phyloP scores from a whole-genome alignment of 1,140 invertebrate species.

The Arctopsyche grandis region DNA sequence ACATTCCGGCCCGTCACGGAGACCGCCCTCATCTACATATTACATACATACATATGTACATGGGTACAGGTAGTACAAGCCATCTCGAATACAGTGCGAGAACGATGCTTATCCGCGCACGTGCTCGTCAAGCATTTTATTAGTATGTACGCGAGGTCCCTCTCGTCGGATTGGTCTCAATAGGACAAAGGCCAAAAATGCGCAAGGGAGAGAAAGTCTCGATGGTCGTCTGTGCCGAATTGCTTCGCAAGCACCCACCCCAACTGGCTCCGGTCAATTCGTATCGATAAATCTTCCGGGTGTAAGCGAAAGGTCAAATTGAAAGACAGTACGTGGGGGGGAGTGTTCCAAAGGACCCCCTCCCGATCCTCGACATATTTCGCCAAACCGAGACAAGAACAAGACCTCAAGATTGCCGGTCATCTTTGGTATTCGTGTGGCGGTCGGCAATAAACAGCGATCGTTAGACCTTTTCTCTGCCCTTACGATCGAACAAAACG shows the following conservation, averaged over 20 bases:
- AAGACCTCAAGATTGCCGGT: not conserved
- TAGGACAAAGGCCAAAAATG: not conserved
- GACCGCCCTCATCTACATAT: too few species aligned
- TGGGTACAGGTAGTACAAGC: too few species aligned
- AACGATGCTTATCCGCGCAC: too few species aligned
- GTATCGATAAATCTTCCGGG: conserved; percentile 22
- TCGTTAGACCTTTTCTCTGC: not conserved
- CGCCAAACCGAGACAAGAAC: not conserved
- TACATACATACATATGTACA: too few species aligned
- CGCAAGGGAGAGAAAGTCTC: not conserved
- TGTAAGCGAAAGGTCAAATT: conserved; percentile 25
- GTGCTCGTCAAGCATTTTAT: too few species aligned
- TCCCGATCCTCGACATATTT: not conserved
- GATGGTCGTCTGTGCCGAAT: not conserved
- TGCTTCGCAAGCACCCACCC: not conserved
- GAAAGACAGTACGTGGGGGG: not conserved
- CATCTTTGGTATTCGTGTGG: not conserved
- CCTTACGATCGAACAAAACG: not conserved
- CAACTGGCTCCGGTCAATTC: conserved; percentile 5
- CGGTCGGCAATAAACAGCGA: not conserved
- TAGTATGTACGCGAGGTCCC: too few species aligned
- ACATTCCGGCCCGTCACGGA: too few species aligned
- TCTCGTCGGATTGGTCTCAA: not conserved
- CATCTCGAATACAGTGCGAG: too few species aligned
- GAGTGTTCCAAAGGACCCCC: not conserved